Percentiles rank a stretch among this genome's conserved stretches.
phyloP scores from a whole-genome alignment of 2,888 invertebrate genomes.

The Cecidostiba fungosa region DNA sequence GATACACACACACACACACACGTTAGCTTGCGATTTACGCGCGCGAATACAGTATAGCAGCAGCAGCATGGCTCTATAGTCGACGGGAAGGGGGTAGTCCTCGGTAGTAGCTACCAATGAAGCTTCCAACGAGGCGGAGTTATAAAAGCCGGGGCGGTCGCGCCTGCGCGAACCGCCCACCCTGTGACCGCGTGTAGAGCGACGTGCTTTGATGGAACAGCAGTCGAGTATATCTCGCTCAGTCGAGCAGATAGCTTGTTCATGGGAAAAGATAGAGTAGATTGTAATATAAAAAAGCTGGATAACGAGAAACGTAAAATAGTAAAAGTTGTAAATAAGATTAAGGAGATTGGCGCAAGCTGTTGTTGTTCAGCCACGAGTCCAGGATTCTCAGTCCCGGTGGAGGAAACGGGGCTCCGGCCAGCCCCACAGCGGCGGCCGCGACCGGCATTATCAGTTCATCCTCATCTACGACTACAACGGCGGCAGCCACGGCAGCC shows the following conservation, averaged over 20 bases:
- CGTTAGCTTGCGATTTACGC: slow-evolving; percentile 7
- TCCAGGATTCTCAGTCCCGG: slow-evolving; percentile 80
- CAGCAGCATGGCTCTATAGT: slow-evolving; percentile 10
- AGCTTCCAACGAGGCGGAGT: slow-evolving; percentile 67
- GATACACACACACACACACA: background rate
- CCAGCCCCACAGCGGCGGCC: slow-evolving; percentile 37
- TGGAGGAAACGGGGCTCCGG: slow-evolving; percentile 69
- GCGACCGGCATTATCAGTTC: background rate
- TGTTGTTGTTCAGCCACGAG: slow-evolving; percentile 79
- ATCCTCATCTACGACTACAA: background rate
- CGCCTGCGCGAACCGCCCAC: slow-evolving; percentile 40
- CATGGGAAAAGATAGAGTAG: too few species aligned
- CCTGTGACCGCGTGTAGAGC: background rate
- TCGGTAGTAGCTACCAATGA: slow-evolving; percentile 2
- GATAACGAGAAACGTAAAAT: too few species aligned
- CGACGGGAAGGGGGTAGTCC: slow-evolving; percentile 39
- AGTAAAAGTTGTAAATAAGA: too few species aligned
- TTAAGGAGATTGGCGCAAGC: too few species aligned
- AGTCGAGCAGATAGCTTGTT: too few species aligned
- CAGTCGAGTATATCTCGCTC: background rate
- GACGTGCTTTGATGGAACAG: background rate
- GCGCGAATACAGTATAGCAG: background rate
- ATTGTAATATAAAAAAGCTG: too few species aligned
- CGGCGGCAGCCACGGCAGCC: slow-evolving; percentile 34
- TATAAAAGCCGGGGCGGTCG: slow-evolving; percentile 22